phyloP scores from a whole-genome alignment of 2,113 vertebrate species.

The Siphamia tubifer region DNA sequence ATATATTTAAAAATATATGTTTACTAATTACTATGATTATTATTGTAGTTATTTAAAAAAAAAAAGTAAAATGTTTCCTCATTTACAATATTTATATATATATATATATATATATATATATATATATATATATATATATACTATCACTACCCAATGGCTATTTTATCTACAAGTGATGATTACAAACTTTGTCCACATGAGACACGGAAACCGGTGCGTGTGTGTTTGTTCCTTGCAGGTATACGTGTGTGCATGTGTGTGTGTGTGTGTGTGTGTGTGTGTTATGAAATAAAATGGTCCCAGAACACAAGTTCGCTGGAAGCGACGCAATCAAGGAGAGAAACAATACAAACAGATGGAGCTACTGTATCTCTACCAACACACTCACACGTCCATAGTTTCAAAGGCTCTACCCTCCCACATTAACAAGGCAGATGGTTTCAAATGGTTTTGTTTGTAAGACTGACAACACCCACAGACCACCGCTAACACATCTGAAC shows the following conservation, averaged over 20 bases:
- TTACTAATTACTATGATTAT: too few species aligned
- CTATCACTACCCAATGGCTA: too few species aligned
- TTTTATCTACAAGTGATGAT: too few species aligned
- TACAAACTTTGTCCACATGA: too few species aligned
- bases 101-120: too few species aligned
- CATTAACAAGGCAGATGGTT: conserved; percentile 67
- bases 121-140: too few species aligned
- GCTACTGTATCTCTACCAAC: conserved; percentile 21
- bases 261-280: conserved; percentile 28
- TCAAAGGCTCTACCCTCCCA: conserved; percentile 54
- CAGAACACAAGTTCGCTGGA: conserved; percentile 54
- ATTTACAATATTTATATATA: too few species aligned
- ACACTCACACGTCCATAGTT: conserved; percentile 57
- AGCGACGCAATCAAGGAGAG: conserved; percentile 45
- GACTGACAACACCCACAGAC: conserved; percentile 52
- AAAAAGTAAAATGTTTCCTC: too few species aligned
- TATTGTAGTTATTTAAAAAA: too few species aligned
- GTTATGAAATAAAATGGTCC: conserved; percentile 41
- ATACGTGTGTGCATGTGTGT: background rate
- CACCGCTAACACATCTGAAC: conserved; percentile 42
- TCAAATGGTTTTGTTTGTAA: conserved; percentile 53
- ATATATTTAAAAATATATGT: too few species aligned
- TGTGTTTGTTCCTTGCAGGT: too few species aligned
- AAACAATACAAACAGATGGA: conserved; percentile 71
- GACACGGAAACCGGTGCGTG: too few species aligned